A percentile compares a stretch with the other conserved stretches of the same genome.
Evolutionary conservation across 2,888 invertebrate species (phyloP).

Genomic region (Ophion ventricosus): DNA sequence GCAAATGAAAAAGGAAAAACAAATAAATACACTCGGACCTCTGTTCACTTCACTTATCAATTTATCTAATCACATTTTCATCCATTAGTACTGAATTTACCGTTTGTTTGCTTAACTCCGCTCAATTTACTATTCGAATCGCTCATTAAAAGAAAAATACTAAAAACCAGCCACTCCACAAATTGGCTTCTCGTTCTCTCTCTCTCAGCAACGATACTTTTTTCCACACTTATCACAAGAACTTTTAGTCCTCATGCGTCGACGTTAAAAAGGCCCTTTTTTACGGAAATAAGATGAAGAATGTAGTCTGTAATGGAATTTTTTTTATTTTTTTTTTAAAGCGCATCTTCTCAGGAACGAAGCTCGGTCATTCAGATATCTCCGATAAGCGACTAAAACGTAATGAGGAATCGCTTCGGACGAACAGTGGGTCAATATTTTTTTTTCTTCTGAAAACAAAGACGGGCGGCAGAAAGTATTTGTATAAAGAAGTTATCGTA

Average conservation of each 20-base stretch:
- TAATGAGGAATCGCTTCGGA: conserved; percentile 18
- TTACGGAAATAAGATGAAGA: neutral
- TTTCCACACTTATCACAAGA: neutral
- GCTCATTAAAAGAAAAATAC: neutral
- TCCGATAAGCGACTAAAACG: conserved; percentile 44
- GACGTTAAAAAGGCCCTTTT: neutral
- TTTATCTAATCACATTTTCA: too few species aligned
- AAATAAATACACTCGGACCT: too few species aligned
- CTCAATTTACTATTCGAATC: neutral
- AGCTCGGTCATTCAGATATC: conserved; percentile 11
- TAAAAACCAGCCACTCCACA: neutral
- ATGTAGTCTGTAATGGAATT: neutral
- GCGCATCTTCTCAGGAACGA: neutral
- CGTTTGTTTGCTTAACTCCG: too few species aligned
- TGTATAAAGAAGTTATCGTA: conserved; percentile 35
- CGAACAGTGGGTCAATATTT: neutral
- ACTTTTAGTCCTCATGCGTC: neutral
- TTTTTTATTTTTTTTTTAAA: neutral
- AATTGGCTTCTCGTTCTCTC: neutral
- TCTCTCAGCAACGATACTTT: neutral
- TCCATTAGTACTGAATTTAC: too few species aligned
- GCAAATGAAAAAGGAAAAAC: too few species aligned
- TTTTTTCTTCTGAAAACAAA: conserved; percentile 30
- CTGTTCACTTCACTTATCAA: too few species aligned
- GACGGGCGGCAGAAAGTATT: conserved; percentile 30